Percentiles rank a stretch among this genome's conserved stretches.
These are phyloP conservation scores for Silurus asotus DNA, from an alignment of 2,113 vertebrate species.

Conservation along the genomic window DNA sequence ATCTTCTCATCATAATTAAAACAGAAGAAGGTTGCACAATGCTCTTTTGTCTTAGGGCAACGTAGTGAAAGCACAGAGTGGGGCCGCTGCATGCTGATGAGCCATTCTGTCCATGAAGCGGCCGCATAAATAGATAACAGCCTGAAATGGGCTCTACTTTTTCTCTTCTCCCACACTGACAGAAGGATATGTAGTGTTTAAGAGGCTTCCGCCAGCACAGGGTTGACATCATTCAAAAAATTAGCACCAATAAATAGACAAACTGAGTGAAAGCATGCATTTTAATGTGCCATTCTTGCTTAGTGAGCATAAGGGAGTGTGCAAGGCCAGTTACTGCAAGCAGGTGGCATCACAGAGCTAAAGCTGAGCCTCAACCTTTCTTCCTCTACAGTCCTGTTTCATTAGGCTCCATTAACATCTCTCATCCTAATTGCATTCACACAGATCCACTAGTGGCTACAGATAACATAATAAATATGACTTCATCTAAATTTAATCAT, in stretches of 20 bases:
- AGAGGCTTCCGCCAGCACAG: constrained; percentile 62
- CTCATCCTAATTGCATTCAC: constrained; percentile 22
- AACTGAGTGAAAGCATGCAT: constrained; percentile 56
- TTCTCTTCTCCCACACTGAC: constrained; percentile 67
- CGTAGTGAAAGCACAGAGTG: constrained; percentile 58
- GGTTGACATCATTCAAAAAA: constrained; percentile 62
- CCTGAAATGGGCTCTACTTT: constrained; percentile 68
- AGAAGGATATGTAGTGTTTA: constrained; percentile 62
- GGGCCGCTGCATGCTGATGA: constrained; percentile 75
- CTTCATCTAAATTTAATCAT: neutral
- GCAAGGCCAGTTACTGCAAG: constrained; percentile 37
- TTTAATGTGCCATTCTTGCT: constrained; percentile 53
- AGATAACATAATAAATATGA: neutral
- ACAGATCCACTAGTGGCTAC: constrained; percentile 9
- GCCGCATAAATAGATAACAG: constrained; percentile 72
- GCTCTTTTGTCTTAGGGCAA: constrained; percentile 74
- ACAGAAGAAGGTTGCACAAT: constrained; percentile 75
- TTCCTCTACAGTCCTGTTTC: constrained; percentile 20
- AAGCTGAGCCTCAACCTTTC: constrained; percentile 12
- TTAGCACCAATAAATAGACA: constrained; percentile 67
- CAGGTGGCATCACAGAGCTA: constrained; percentile 68
- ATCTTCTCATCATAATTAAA: constrained; percentile 73
- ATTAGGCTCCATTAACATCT: constrained; percentile 32
- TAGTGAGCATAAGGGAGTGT: neutral
- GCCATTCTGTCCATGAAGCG: constrained; percentile 67